phyloP scores from a whole-genome alignment of 2,797 vertebrate genomes.

The Characodon lateralis region DNA sequence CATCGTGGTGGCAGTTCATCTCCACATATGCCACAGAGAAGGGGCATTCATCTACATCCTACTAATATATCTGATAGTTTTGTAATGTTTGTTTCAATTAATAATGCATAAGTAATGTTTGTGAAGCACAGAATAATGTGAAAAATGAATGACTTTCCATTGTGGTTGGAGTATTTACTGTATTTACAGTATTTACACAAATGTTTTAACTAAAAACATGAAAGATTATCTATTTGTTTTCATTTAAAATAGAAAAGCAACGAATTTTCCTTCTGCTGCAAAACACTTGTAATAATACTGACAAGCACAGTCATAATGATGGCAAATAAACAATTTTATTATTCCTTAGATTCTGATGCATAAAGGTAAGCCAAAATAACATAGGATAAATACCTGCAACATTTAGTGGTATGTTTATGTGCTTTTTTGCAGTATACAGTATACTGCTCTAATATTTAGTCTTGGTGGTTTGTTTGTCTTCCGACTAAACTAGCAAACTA shows the following conservation, averaged over 20 bases:
- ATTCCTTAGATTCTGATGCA: not conserved
- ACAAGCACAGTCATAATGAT: not conserved
- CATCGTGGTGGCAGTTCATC: constrained; percentile 57
- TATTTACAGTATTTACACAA: not conserved
- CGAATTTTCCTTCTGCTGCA: not conserved
- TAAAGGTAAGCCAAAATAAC: not conserved
- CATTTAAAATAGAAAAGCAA: too few species aligned
- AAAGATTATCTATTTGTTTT: not conserved
- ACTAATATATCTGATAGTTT: constrained; percentile 28
- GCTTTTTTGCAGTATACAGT: not conserved
- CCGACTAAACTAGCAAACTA: constrained; percentile 16
- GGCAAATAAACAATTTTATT: not conserved
- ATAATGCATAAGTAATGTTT: constrained; percentile 13
- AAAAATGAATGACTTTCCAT: constrained; percentile 4
- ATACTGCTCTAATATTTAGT: constrained; percentile 30
- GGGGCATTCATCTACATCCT: constrained; percentile 26
- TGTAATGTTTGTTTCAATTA: constrained; percentile 40
- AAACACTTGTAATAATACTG: not conserved
- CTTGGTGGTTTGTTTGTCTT: constrained; percentile 31
- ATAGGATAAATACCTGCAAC: not conserved
- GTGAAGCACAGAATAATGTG: not conserved
- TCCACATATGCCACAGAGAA: constrained; percentile 58
- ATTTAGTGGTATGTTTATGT: not conserved
- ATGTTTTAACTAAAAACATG: not conserved
- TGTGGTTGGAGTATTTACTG: not conserved